Base-by-base conservation (phyloP, 2,113 vertebrate species). In the Dicaeum eximium region DNA sequence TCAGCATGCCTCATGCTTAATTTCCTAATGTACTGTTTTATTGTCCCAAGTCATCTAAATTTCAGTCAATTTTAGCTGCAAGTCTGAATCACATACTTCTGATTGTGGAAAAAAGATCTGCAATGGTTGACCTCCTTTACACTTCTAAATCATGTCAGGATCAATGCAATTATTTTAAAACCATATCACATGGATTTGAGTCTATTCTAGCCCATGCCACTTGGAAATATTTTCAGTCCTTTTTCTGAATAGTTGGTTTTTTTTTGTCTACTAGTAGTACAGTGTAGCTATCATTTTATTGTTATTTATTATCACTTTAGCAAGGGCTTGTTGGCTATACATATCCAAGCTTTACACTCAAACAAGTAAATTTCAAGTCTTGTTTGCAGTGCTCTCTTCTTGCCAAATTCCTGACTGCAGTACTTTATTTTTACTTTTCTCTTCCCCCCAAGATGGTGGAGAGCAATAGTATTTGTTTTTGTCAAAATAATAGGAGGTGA, bases 91-190 rank as follows among this genome's bases (percentile, higher is more conserved):
- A 12, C 3, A 2, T 58, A 45, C 50, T 85, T 82, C 44, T 86
- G 31, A 24, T 70, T 50, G 82, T 44, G 38, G 80, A 56, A 79
- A 88, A 93, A 79, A 81, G 38, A n/a, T 62, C 16, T 82, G 50
- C 77, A 60, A 70, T 83, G 79, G 24, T 40, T 86, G 88, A 94
- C 82, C 85, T 90, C 61, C 28, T 86, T 86, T 95, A 62, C 56
- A n/a, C 48, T 80, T 85, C 28, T 50, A 69, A 87, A 77, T 82
- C 22, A 14, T 45, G 24, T 78, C 61, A 88, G 60, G 11, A 69
- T 90, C 57, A 64, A 44, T 87, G 81, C 47, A 85, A 38, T 92
- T 84, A 80, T 82, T 95, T 87, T 82, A 69, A 82, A 95, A 57
- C 16, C 5, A 0, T 65, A 57, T 60, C 58, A 35, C 27, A 4